Evolutionary conservation across 2,113 vertebrate genomes (phyloP), one percentile per base, ranked within the genome.

Genomic region (Lophotis ruficrista): DNA sequence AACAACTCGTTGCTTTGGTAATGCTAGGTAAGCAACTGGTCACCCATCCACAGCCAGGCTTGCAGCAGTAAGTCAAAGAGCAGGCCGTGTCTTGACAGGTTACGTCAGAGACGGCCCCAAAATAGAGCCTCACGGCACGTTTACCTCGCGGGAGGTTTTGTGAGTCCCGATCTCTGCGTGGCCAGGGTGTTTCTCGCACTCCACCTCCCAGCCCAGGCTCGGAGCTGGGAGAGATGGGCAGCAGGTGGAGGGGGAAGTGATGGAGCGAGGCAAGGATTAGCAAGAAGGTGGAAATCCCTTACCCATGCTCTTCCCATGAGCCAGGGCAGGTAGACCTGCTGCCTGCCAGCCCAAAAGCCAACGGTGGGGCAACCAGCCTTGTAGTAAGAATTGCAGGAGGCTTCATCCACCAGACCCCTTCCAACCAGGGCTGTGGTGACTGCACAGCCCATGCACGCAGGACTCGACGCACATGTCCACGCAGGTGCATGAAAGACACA

Each of bases 1-100:
- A 96, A 94, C 95, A 96, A 75, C 87, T 93, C n/a, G 94, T 97
- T 97, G 96, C 97, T 97, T 73, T 96, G 96, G 97, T 81, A 95
- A 97, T 97, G 93, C 91, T 90, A 95, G 94, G 94, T 95, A 95
- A 97, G 94, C 92, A 94, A 93, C 58, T 76, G 86, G 35, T 80
- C 84, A 87, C 10, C 64, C 65, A 82, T 90, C 84, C 87, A 62
- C 76, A 71, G 33, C 20, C 62, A 87, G 71, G 12, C 84, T 64
- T 47, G 0, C 76, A 79, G 78, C 68, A 79, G 17, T 47, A 73
- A 87, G 51, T 58, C 76, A 92, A 69, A 93, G 50, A 91, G 69
- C 88, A 91, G 72, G 38, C 28, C 33, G 0, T 28, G 73, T 56
- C 76, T 75, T 83, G 83, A 60, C 50, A 56, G 73, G 22, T 88